phyloP scores from a whole-genome alignment of 2,888 invertebrate genomes.

The Trachelus tabidus region DNA sequence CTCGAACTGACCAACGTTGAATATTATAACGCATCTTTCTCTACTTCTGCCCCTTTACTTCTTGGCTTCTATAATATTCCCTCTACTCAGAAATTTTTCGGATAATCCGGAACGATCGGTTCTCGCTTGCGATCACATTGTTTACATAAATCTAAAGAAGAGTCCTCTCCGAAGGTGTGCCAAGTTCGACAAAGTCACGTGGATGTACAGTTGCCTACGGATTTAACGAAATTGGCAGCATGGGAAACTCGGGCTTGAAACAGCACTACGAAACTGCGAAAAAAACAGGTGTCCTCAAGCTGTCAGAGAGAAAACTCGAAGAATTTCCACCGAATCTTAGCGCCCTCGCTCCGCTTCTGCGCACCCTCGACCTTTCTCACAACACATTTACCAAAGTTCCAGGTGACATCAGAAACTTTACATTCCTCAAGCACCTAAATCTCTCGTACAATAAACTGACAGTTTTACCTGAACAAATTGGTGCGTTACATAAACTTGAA shows the following conservation, averaged over 20 bases:
- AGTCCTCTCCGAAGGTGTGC: too few relatives aligned
- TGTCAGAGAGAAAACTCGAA: slow-evolving; percentile 85
- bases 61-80: too few relatives aligned
- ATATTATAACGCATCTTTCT: too few relatives aligned
- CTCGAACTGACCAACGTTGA: too few relatives aligned
- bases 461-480: slow-evolving; percentile 75
- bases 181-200: too few relatives aligned
- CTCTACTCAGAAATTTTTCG: too few relatives aligned
- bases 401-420: slow-evolving; percentile 80
- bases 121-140: too few relatives aligned
- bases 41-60: too few relatives aligned
- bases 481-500: slow-evolving; percentile 78
- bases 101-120: too few relatives aligned
- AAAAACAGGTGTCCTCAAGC: slow-evolving; percentile 93
- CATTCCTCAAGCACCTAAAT: slow-evolving; percentile 79
- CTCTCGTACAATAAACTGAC: slow-evolving; percentile 87
- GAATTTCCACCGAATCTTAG: slow-evolving; percentile 78
- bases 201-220: too few relatives aligned
- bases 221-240: slow-evolving; percentile 53
- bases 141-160: too few relatives aligned
- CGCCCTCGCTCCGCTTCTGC: slow-evolving; percentile 75
- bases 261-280: slow-evolving; percentile 94
- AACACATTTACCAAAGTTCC: slow-evolving; percentile 87
- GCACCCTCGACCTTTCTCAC: slow-evolving; percentile 92
- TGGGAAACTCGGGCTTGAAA: slow-evolving; percentile 92